phyloP scores from a whole-genome alignment of 1,140 invertebrate genomes.

The Leptopilina boulardi region DNA sequence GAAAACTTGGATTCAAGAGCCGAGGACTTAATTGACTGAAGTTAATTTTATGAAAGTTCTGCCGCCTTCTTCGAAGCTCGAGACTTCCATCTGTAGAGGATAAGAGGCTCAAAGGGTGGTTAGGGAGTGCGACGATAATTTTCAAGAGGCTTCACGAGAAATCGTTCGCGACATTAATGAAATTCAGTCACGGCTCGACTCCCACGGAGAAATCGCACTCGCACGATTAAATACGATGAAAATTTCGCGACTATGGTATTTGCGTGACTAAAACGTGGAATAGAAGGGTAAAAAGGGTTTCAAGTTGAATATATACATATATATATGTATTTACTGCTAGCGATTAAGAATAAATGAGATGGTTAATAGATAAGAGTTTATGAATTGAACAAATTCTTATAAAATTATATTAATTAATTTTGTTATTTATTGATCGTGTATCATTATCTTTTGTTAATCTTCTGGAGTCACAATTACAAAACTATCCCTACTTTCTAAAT shows the following conservation, averaged over 20 bases:
- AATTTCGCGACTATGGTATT: slow-evolving; percentile 10
- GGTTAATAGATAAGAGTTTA: neutral
- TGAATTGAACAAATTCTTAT: neutral
- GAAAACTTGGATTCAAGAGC: slow-evolving; percentile 41
- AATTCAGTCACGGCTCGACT: slow-evolving; percentile 45
- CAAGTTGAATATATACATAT: neutral
- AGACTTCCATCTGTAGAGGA: slow-evolving; percentile 35
- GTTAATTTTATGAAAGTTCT: slow-evolving; percentile 65
- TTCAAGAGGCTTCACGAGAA: slow-evolving; percentile 39
- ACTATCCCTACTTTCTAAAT: too few relatives aligned
- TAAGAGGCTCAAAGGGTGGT: slow-evolving; percentile 36
- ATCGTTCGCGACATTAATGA: slow-evolving; percentile 46
- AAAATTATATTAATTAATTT: too few relatives aligned
- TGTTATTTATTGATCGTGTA: too few relatives aligned
- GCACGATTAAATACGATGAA: slow-evolving; percentile 22
- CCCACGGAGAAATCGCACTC: slow-evolving; percentile 30
- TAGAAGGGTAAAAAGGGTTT: neutral
- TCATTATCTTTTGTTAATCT: too few relatives aligned
- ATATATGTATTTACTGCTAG: too few relatives aligned
- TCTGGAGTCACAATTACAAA: too few relatives aligned
- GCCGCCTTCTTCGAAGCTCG: slow-evolving; percentile 36
- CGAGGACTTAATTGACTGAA: slow-evolving; percentile 62
- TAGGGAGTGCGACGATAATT: slow-evolving; percentile 38
- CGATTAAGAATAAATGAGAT: too few relatives aligned
- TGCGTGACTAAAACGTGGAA: neutral